Evolutionary conservation across 2,888 invertebrate species (phyloP).

Genomic region (Eilema sororculum): DNA sequence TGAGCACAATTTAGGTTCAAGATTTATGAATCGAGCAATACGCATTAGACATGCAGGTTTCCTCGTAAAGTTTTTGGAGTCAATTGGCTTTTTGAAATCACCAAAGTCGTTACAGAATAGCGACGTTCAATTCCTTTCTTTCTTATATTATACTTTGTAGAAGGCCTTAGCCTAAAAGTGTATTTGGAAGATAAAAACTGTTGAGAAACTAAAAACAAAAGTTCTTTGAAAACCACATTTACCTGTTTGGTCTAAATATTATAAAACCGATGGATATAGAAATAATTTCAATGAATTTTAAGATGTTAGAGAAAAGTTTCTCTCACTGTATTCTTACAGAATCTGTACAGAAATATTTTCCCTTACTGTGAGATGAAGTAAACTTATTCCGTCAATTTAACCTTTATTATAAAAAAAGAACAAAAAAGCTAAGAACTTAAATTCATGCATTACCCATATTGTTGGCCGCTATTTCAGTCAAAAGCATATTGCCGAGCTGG

Average conservation of each 20-base stretch:
- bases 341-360: not conserved
- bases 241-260: not conserved
- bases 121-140: too few species aligned
- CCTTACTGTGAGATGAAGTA: too few species aligned
- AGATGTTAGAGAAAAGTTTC: not conserved
- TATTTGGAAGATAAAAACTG: not conserved
- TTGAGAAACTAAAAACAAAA: too few species aligned
- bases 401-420: not conserved
- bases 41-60: not conserved
- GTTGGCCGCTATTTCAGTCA: conserved; percentile 15
- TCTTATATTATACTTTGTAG: not conserved
- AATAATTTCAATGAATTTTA: not conserved
- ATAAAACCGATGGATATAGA: not conserved
- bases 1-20: too few species aligned
- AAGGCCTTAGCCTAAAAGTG: not conserved
- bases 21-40: too few species aligned
- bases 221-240: not conserved
- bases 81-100: too few species aligned
- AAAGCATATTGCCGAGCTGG: conserved; percentile 13
- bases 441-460: conserved; percentile 22
- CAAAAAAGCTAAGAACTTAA: conserved; percentile 6
- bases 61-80: not conserved
- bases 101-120: too few species aligned
- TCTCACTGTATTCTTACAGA: not conserved
- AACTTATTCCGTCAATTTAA: not conserved